Conservation (phyloP, 1,140 invertebrate species). For the fruit fly (Drosophila melanogaster) region DNA sequence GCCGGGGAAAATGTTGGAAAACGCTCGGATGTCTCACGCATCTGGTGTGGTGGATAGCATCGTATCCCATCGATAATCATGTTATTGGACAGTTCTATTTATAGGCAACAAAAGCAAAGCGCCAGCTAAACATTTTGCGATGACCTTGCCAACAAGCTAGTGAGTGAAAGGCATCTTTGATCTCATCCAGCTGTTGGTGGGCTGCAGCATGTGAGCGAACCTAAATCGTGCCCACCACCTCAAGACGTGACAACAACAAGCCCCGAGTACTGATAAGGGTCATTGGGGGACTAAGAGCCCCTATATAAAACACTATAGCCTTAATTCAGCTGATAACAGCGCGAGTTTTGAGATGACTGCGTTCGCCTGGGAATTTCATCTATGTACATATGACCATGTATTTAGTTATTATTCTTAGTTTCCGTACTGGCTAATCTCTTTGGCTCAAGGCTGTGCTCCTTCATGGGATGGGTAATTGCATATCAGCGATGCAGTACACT, state of each 20-base stretch:
- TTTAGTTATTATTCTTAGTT: no score
- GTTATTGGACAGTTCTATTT: conserved; percentile 46
- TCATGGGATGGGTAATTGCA: no score
- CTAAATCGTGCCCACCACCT: conserved; percentile 22
- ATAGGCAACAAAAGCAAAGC: conserved; percentile 38
- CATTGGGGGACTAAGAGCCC: not conserved
- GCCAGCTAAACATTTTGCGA: conserved; percentile 29
- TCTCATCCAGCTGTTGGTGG: conserved; percentile 27
- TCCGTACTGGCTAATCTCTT: no score
- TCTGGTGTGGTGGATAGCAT: conserved; percentile 8
- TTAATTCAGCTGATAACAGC: conserved; percentile 30
- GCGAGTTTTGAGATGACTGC: conserved; percentile 16
- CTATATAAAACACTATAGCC: conserved; percentile 23
- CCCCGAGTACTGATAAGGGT: conserved; percentile 26
- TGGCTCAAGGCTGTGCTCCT: no score
- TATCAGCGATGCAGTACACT: no score
- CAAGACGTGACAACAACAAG: conserved; percentile 42
- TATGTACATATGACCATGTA: not conserved
- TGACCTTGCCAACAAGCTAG: conserved; percentile 38
- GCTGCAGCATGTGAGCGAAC: conserved; percentile 40
- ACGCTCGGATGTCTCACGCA: conserved; percentile 14
- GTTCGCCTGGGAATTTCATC: not conserved
- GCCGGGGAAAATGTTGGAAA: conserved; percentile 1
- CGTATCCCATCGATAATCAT: conserved; percentile 33
- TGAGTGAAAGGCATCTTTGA: conserved; percentile 47